Percentiles rank a stretch among this genome's conserved stretches.
Evolutionary conservation across 1,140 invertebrate genomes (phyloP).

Genomic region (Drosophila obscura): DNA sequence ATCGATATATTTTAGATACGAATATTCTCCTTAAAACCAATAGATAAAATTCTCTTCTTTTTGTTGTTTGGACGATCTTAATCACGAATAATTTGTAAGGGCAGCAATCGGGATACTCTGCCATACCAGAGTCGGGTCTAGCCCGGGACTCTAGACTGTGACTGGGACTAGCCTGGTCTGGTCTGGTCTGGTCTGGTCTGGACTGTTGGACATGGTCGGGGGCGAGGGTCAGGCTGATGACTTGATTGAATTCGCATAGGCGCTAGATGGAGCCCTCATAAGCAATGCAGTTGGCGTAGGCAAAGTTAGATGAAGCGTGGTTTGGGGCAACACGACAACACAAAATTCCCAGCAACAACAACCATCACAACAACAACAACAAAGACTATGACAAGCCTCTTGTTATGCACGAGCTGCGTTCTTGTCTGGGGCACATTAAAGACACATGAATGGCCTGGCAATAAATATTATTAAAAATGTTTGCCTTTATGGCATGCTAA

Average conservation of each 20-base stretch:
- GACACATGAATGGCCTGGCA: constrained; percentile 78
- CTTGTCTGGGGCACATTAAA: constrained; percentile 82
- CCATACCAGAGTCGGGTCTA: not conserved
- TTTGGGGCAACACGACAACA: constrained; percentile 38
- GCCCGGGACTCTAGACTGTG: not conserved
- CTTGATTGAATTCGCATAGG: constrained; percentile 73
- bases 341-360: not conserved
- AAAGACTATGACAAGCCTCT: constrained; percentile 57
- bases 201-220: constrained; percentile 13
- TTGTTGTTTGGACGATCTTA: not conserved
- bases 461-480: constrained; percentile 78
- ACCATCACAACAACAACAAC: not conserved
- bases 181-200: not conserved
- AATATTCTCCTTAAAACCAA: too few species aligned
- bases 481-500: constrained; percentile 80
- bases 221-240: constrained; percentile 51
- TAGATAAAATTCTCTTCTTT: too few species aligned
- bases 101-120: not conserved
- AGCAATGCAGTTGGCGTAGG: constrained; percentile 70
- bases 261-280: constrained; percentile 59
- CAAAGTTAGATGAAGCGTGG: constrained; percentile 70
- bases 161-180: not conserved
- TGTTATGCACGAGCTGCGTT: constrained; percentile 80
- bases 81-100: constrained; percentile 16
- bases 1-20: too few species aligned